Evolutionary conservation across 2,888 invertebrate species (phyloP), one percentile per base, ranked within the genome.

Genomic region (Gari tellinella): DNA sequence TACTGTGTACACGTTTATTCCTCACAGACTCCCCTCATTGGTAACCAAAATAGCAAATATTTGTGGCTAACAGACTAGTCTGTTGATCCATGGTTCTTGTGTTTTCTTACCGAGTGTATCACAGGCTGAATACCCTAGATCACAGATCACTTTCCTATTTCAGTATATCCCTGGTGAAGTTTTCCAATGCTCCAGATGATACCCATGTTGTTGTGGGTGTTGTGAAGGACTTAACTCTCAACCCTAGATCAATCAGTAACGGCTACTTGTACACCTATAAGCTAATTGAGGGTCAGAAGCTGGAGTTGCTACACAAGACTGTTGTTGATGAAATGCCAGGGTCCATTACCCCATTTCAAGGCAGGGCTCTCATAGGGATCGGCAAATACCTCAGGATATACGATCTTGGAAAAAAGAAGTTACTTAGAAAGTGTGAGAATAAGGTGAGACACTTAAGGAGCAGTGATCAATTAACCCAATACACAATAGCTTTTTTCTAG

Each of bases 381-480:
- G 99, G 99, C 0, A 94, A 95, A 73, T 96, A 96, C 94, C 93
- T 99, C 25, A 93, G 99, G 60, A 94, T 99, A 41, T 99, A 99
- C 91, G 99, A 99, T 90, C 94, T 99, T 88, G 99, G 99, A 67
- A 97, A 97, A 92, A 97, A 99, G 92, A 99, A 99, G 92, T 93
- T 99, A 66, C 92, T 99, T 51, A 94, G 99, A 60, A 99, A 99
- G 93, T 99, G 99, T 93, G 99, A 99, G 93, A 99, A 99, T 90
- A 96, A 96, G 93, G 95, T 93, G 74, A 61, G 72, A 38, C 25
- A 41, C 3, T 38, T 38, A 2, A 21, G 10, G 14, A 41, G 31
- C 4, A 10, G 31, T 4, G 31, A 31, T n/a, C n/a, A n/a, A n/a
- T n/a, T n/a, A n/a, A n/a, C n/a, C n/a, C n/a, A n/a, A n/a, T n/a